Base-by-base conservation (phyloP, 2,888 invertebrate genomes). In the Chrysolina americana region DNA sequence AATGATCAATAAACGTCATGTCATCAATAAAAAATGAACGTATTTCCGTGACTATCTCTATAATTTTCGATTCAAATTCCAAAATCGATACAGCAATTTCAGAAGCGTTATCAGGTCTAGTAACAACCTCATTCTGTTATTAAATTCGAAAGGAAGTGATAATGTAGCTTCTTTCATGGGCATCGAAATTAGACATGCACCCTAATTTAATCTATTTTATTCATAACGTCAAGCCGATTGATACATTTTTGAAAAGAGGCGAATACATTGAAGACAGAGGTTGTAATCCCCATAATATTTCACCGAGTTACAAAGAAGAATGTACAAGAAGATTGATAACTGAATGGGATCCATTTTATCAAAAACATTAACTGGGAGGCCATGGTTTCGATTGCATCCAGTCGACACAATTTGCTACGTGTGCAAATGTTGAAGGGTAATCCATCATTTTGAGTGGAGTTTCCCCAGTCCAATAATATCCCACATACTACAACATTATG, bases 401-500 rank as follows among this genome's bases (percentile, higher is more conserved):
- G 68, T 82, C 83, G 84, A 83, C 85, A 85, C 86, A 85, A 87
- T 86, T 87, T 86, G 86, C 86, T 86, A 85, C 84, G 84, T 86
- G 85, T 85, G 85, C 84, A 83, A 83, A 85, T 83, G 84, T 83
- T 85, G 87, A 85, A 85, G 84, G 75, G 83, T 81, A 84, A 87
- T 87, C 86, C 85, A 87, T 87, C 87, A 87, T 87, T 82, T 78
- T 78, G 82, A 84, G 85, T 84, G 85, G 86, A 81, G 83, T 82
- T 81, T 80, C 83, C 82, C 83, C 83, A 56, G 72, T 75, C 70
- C 76, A 71, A 71, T 76, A 77, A 74, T 78, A 80, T 75, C 68
- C 78, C 74, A 79, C 76, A 77, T 71, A 74, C 65, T 64, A 75
- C 74, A 17, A 69, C 74, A 68, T 64, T 65, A 68, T 74, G 71